Conservation (phyloP, 2,797 vertebrate genomes). For the Darevskia mixta region DNA sequence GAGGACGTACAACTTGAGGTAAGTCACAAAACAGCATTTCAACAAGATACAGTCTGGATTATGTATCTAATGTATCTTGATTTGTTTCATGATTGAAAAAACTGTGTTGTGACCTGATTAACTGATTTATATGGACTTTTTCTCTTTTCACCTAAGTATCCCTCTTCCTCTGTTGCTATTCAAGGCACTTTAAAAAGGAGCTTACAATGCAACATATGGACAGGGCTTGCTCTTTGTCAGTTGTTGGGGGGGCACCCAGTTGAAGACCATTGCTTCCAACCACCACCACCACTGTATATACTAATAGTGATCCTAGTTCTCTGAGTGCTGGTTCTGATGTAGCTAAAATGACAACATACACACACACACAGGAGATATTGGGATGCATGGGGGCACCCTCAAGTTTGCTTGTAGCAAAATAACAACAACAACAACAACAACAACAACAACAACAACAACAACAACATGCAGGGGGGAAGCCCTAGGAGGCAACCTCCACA, state of each 20-base stretch:
- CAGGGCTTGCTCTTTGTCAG: neutral
- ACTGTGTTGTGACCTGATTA: neutral
- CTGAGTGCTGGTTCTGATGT: neutral
- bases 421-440: too few species aligned
- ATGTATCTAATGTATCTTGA: neutral
- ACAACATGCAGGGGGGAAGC: too few species aligned
- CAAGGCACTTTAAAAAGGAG: neutral
- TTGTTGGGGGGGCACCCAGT: accelerated
- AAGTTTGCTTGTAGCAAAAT: neutral
- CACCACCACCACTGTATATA: neutral
- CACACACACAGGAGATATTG: neutral
- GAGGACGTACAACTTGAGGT: slow-evolving; percentile 96
- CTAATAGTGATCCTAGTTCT: neutral
- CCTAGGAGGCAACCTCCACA: too few species aligned
- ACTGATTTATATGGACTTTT: neutral
- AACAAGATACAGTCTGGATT: neutral
- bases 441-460: too few species aligned
- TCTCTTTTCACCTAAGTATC: neutral
- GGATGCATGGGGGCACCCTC: too few species aligned
- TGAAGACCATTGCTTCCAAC: neutral
- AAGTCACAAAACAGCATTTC: neutral
- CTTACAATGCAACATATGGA: neutral
- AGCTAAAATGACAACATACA: neutral
- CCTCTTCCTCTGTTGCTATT: neutral
- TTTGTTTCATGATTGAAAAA: slow-evolving; percentile 20